Conservation (phyloP, 2,888 invertebrate species). For the Glyphotaelius pellucidus region DNA sequence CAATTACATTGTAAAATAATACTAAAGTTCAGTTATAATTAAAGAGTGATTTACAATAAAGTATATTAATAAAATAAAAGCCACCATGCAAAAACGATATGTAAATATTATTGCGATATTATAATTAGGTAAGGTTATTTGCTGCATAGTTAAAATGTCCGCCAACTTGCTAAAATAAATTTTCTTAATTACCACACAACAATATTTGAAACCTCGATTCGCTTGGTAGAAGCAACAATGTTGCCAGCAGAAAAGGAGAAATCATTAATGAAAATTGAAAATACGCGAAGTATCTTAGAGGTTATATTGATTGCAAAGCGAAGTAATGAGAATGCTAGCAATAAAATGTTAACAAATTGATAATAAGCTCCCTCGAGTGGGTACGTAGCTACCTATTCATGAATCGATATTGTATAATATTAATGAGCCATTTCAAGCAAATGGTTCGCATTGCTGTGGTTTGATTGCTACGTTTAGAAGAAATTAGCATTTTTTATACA, state of each 20-base stretch:
- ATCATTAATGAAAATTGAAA: conserved; percentile 18
- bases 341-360: conserved; percentile 12
- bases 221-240: not conserved
- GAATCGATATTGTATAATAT: too few relatives aligned
- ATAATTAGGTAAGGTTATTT: too few relatives aligned
- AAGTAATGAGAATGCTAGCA: not conserved
- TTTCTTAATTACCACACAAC: conserved; percentile 43
- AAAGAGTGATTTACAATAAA: too few relatives aligned
- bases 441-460: not conserved
- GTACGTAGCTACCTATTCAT: too few relatives aligned
- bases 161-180: not conserved
- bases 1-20: too few relatives aligned
- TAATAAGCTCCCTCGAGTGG: not conserved
- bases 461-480: not conserved
- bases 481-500: too few relatives aligned
- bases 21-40: too few relatives aligned
- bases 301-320: not conserved
- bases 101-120: too few relatives aligned
- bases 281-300: not conserved
- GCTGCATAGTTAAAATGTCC: not conserved
- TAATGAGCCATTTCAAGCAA: not conserved
- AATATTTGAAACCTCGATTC: conserved; percentile 52
- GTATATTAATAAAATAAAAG: too few relatives aligned
- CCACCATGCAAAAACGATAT: too few relatives aligned
- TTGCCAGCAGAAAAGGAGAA: not conserved